Conservation (phyloP, 1,140 invertebrate species). For the Aphelenchoides avenae region DNA sequence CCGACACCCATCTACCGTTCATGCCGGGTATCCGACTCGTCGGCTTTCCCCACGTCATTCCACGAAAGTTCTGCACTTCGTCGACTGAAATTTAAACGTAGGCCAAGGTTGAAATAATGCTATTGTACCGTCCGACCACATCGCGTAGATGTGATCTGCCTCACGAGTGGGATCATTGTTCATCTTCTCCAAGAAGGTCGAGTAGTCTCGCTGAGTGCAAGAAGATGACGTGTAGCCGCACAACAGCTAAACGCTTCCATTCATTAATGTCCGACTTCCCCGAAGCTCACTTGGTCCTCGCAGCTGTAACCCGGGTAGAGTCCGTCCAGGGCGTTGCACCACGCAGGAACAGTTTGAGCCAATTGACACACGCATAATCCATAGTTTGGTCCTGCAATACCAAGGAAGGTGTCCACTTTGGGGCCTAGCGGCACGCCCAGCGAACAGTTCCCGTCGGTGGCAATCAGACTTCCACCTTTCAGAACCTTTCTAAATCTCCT, state of each 20-base stretch:
- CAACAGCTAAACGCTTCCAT: slow-evolving; percentile 43
- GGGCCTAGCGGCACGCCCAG: slow-evolving; percentile 47
- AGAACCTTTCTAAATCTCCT: slow-evolving; percentile 50
- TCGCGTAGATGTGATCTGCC: slow-evolving; percentile 56
- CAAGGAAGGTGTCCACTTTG: slow-evolving; percentile 53
- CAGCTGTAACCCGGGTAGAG: slow-evolving; percentile 58
- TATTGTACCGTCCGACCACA: slow-evolving; percentile 51
- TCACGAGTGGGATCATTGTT: slow-evolving; percentile 51
- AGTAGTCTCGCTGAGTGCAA: slow-evolving; percentile 55
- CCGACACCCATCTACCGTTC: slow-evolving; percentile 57
- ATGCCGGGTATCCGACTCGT: slow-evolving; percentile 52
- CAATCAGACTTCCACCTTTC: slow-evolving; percentile 56
- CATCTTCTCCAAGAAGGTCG: slow-evolving; percentile 55
- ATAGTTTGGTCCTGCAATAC: slow-evolving; percentile 57
- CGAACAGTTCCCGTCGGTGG: slow-evolving; percentile 58
- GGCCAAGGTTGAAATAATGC: not conserved
- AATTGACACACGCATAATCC: slow-evolving; percentile 57
- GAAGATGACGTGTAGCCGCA: slow-evolving; percentile 53
- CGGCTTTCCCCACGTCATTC: slow-evolving; percentile 57
- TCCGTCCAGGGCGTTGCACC: slow-evolving; percentile 58
- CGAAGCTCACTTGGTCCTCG: slow-evolving; percentile 51
- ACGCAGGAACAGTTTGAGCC: slow-evolving; percentile 58
- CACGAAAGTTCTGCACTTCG: slow-evolving; percentile 48
- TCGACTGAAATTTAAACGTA: slow-evolving; percentile 41
- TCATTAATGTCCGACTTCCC: too few species aligned